Percentiles rank a stretch among this genome's conserved stretches.
phyloP scores from a whole-genome alignment of 2,888 invertebrate species.

The Onchidella celtica region DNA sequence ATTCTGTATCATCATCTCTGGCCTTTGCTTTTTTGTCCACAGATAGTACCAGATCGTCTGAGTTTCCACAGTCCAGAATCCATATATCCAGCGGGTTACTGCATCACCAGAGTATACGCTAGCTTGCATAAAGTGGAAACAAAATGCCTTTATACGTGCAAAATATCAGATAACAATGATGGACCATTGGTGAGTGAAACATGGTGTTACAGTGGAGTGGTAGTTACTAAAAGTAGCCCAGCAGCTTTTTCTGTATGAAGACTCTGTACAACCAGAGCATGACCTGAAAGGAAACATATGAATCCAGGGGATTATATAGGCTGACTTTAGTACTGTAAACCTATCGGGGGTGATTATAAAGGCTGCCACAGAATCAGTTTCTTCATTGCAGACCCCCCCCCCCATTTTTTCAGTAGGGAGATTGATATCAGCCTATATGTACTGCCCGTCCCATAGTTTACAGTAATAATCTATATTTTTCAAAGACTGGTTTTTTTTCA shows the following conservation, averaged over 20 bases:
- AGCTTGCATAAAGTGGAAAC: conserved; percentile 86
- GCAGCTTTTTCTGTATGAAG: background rate
- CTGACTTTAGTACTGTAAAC: too few relatives aligned
- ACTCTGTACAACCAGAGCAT: background rate
- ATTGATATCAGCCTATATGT: too few relatives aligned
- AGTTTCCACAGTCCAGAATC: conserved; percentile 87
- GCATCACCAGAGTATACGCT: conserved; percentile 88
- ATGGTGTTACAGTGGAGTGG: background rate
- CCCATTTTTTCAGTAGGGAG: too few relatives aligned
- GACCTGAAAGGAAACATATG: background rate
- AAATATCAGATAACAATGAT: conserved; percentile 87
- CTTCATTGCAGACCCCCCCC: too few relatives aligned
- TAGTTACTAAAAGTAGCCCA: background rate
- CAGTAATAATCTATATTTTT: too few relatives aligned
- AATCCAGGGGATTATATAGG: background rate
- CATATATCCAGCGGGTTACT: conserved; percentile 89
- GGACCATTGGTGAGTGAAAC: conserved; percentile 83
- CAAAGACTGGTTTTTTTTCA: too few relatives aligned
- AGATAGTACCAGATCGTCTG: conserved; percentile 85
- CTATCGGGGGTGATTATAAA: too few relatives aligned
- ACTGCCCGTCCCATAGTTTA: too few relatives aligned
- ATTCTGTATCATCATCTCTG: too few relatives aligned
- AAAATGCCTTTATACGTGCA: conserved; percentile 89
- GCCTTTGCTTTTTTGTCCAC: conserved; percentile 21
- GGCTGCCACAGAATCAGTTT: too few relatives aligned